phyloP scores from a whole-genome alignment of 2,888 invertebrate genomes.

The Callimorpha dominula region DNA sequence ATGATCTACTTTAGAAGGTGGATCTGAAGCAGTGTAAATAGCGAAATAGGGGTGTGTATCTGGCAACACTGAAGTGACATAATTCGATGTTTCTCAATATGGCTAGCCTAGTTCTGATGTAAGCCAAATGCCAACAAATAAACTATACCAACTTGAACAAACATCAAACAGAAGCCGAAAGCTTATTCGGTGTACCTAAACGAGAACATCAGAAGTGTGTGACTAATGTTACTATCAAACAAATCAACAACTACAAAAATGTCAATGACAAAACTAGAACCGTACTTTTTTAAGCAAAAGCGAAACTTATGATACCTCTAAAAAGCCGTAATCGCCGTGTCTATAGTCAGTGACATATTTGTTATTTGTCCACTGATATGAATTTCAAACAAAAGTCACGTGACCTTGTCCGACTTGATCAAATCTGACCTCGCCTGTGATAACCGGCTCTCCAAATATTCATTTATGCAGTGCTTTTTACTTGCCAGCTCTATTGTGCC shows the following conservation, averaged over 20 bases:
- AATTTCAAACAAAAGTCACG: constrained; percentile 44
- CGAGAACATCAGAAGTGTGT: neutral
- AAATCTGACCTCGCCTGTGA: constrained; percentile 56
- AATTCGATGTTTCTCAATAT: no score
- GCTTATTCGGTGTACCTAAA: neutral
- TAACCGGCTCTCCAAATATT: constrained; percentile 53
- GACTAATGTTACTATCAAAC: neutral
- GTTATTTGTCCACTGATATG: constrained; percentile 48
- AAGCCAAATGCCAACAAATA: neutral
- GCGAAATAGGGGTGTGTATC: no score
- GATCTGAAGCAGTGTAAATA: no score
- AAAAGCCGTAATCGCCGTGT: constrained; percentile 17
- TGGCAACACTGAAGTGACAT: no score
- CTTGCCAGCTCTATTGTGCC: constrained; percentile 12
- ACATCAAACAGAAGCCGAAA: neutral
- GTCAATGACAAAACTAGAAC: neutral
- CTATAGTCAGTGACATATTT: constrained; percentile 41
- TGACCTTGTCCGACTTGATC: constrained; percentile 61
- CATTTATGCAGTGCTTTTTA: constrained; percentile 27
- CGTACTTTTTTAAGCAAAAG: constrained; percentile 3
- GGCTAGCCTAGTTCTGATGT: no score
- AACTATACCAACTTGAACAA: neutral
- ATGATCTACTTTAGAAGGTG: no score
- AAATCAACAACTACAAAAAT: neutral
- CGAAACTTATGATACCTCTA: constrained; percentile 15